Evolutionary conservation across 2,797 vertebrate genomes (phyloP).

Genomic region (Oreochromis mossambicus): DNA sequence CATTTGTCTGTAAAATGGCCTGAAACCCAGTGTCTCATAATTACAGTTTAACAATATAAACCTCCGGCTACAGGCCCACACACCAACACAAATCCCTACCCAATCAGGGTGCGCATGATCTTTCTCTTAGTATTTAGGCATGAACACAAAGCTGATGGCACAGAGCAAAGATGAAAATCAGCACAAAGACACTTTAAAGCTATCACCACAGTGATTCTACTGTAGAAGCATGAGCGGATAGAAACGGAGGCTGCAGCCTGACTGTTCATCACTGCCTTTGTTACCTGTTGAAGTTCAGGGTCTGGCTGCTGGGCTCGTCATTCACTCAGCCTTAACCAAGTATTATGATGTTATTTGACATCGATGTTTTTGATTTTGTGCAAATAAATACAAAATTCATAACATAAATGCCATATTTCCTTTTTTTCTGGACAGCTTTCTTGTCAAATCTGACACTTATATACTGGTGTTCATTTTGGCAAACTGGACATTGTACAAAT

Average conservation of each 20-base stretch:
- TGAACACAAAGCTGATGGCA: neutral
- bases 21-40: neutral
- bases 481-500: neutral
- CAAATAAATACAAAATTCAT: fast-evolving
- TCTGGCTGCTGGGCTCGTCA: fast-evolving
- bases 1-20: neutral
- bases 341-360: neutral
- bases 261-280: neutral
- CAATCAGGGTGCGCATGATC: neutral
- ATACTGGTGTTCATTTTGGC: neutral
- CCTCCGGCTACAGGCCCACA: neutral
- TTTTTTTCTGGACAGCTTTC: neutral
- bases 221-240: neutral
- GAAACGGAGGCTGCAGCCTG: neutral
- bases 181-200: neutral
- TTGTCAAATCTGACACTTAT: neutral
- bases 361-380: fast-evolving
- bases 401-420: neutral
- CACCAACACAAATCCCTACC: neutral
- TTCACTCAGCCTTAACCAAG: neutral
- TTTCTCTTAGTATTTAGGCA: neutral
- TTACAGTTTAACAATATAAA: neutral
- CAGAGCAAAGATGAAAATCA: neutral
- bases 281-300: fast-evolving
- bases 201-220: neutral